These are phyloP conservation scores for Holotrichia oblita DNA, from an alignment of 1,140 invertebrate genomes.

Conservation along the genomic window DNA sequence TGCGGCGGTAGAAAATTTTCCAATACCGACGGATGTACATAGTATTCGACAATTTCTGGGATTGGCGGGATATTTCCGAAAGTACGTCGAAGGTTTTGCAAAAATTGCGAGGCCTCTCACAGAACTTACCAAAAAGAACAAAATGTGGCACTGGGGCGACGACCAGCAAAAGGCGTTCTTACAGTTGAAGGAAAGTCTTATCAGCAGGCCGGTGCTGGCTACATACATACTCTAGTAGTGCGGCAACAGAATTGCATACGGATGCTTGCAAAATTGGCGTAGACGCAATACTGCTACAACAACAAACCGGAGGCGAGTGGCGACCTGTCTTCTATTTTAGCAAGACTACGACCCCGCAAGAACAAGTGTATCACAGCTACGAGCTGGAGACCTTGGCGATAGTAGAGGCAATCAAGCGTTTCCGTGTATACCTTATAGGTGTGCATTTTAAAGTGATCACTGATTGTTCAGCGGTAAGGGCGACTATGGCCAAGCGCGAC, in stretches of 20 bases:
- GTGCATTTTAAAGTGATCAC: slow-evolving; percentile 57
- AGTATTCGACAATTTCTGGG: slow-evolving; percentile 39
- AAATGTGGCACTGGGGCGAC: background rate
- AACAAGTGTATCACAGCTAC: slow-evolving; percentile 40
- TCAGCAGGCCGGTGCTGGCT: background rate
- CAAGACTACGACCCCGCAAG: background rate
- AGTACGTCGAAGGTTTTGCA: slow-evolving; percentile 8
- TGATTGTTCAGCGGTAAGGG: slow-evolving; percentile 53
- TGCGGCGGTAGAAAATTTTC: slow-evolving; percentile 41
- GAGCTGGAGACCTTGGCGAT: slow-evolving; percentile 52
- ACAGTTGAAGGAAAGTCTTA: background rate
- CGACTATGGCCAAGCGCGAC: slow-evolving; percentile 47
- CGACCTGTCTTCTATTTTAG: slow-evolving; percentile 2
- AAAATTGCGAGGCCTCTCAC: slow-evolving; percentile 19
- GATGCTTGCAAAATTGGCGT: slow-evolving; percentile 4
- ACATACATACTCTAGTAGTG: background rate
- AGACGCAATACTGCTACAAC: slow-evolving; percentile 45
- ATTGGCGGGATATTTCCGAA: slow-evolving; percentile 18
- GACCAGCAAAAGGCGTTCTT: slow-evolving; percentile 18
- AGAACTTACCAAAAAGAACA: slow-evolving; percentile 18
- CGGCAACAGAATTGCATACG: slow-evolving; percentile 12
- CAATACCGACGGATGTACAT: slow-evolving; percentile 50
- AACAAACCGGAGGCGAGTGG: slow-evolving; percentile 5
- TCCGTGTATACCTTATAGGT: slow-evolving; percentile 57
- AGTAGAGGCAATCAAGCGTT: slow-evolving; percentile 26